Evolutionary conservation across 2,888 invertebrate genomes (phyloP).

Genomic region (Heteromyza rotundicornis): DNA sequence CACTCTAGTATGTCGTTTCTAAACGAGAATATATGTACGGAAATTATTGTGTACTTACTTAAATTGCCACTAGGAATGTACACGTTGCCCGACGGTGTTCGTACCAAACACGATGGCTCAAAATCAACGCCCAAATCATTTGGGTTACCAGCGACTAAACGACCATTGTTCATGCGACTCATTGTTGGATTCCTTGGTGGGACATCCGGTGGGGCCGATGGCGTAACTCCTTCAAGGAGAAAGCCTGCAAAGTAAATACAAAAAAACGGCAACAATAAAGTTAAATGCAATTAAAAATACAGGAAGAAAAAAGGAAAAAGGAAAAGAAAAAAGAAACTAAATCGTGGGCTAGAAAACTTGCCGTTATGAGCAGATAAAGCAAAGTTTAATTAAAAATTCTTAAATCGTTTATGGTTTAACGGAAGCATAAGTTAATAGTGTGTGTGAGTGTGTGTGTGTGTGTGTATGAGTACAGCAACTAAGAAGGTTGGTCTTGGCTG

Average conservation of each 20-base stretch:
- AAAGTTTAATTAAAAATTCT: conserved; percentile 1
- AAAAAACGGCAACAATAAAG: conserved; percentile 5
- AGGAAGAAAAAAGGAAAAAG: background rate
- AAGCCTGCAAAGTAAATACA: conserved; percentile 70
- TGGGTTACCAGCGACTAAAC: conserved; percentile 83
- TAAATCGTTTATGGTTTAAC: background rate
- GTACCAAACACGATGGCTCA: conserved; percentile 88
- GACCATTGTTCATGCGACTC: conserved; percentile 90
- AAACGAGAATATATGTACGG: too few relatives aligned
- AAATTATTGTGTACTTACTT: conserved; percentile 66
- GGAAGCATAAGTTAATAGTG: conserved; percentile 13
- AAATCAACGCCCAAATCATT: conserved; percentile 78
- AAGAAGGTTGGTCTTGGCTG: conserved; percentile 12
- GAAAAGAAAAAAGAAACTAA: background rate
- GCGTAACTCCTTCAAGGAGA: conserved; percentile 80
- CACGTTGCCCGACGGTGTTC: conserved; percentile 91
- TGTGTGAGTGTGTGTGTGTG: too few relatives aligned
- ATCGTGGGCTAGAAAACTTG: conserved; percentile 10
- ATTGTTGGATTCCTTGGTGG: conserved; percentile 90
- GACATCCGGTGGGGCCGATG: conserved; percentile 80
- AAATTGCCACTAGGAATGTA: conserved; percentile 86
- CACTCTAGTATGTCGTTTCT: too few relatives aligned
- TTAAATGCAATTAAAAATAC: conserved; percentile 1
- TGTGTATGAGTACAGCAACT: too few relatives aligned
- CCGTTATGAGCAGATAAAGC: background rate